A percentile compares a stretch with the other conserved stretches of the same genome.
These are phyloP conservation scores for Pagrus major DNA, from an alignment of 2,113 vertebrate species.

Conservation along the genomic window DNA sequence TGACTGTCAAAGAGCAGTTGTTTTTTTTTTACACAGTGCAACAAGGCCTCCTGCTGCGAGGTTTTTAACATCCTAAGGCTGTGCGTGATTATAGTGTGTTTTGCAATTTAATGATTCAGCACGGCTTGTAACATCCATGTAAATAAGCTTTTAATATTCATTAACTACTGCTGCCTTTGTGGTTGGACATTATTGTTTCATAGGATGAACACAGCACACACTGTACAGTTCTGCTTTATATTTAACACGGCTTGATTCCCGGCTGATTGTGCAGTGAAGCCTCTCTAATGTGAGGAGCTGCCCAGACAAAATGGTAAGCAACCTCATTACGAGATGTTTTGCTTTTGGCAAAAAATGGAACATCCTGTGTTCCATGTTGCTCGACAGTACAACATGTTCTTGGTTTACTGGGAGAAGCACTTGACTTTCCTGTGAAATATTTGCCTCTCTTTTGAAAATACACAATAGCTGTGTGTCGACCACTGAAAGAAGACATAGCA, in stretches of 20 bases:
- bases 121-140: constrained; percentile 41
- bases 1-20: constrained; percentile 67
- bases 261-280: constrained; percentile 15
- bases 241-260: constrained; percentile 37
- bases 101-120: constrained; percentile 54
- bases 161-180: constrained; percentile 37
- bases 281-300: constrained; percentile 9
- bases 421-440: constrained; percentile 26
- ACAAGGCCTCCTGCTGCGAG: constrained; percentile 52
- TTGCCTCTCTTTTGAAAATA: constrained; percentile 33
- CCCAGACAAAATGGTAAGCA: constrained; percentile 38
- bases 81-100: constrained; percentile 42
- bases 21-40: constrained; percentile 57
- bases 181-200: constrained; percentile 36
- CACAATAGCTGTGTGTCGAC: background rate
- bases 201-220: constrained; percentile 16
- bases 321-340: constrained; percentile 29
- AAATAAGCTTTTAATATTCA: constrained; percentile 55
- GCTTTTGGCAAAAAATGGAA: constrained; percentile 38
- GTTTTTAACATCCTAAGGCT: constrained; percentile 41
- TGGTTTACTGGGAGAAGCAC: background rate
- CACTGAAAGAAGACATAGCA: constrained; percentile 22
- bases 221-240: background rate
- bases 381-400: constrained; percentile 28
- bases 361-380: constrained; percentile 23